Evolutionary conservation across 2,797 vertebrate species (phyloP).

Genomic region (Pelobates cultripes): DNA sequence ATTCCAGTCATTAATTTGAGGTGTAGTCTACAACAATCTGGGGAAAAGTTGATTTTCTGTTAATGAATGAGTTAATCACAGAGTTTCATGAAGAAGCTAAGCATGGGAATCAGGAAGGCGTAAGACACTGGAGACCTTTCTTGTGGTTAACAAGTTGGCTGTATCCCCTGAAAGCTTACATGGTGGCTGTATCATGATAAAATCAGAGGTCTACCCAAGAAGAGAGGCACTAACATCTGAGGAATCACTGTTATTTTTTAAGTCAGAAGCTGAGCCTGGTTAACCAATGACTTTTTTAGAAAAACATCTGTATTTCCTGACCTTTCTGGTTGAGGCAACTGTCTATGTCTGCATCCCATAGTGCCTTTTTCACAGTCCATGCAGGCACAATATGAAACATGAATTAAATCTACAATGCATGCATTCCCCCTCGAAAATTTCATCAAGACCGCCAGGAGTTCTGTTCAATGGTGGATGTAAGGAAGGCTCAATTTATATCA

Average conservation of each 20-base stretch:
- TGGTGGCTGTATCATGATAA: slow-evolving; percentile 31
- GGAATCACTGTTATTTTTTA: neutral
- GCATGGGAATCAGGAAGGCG: neutral
- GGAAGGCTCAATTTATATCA: too few relatives aligned
- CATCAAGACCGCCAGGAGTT: too few relatives aligned
- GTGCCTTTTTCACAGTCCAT: too few relatives aligned
- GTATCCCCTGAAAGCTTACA: slow-evolving; percentile 5
- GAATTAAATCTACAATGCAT: too few relatives aligned
- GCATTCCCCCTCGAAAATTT: too few relatives aligned
- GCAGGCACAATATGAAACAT: too few relatives aligned
- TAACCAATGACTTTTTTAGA: neutral
- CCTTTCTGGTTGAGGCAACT: neutral
- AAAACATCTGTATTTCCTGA: neutral
- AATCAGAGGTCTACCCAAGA: slow-evolving; percentile 29
- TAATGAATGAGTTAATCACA: neutral
- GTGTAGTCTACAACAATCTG: too few relatives aligned
- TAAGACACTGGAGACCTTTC: slow-evolving; percentile 17
- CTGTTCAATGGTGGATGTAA: too few relatives aligned
- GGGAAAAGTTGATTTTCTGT: neutral
- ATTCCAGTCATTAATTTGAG: too few relatives aligned
- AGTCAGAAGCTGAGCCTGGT: neutral
- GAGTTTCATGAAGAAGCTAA: neutral
- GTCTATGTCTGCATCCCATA: neutral
- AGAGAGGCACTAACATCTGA: slow-evolving; percentile 14
- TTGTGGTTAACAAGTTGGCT: slow-evolving; percentile 26